phyloP scores from a whole-genome alignment of 2,888 invertebrate genomes.

The Argyresthia albistria region DNA sequence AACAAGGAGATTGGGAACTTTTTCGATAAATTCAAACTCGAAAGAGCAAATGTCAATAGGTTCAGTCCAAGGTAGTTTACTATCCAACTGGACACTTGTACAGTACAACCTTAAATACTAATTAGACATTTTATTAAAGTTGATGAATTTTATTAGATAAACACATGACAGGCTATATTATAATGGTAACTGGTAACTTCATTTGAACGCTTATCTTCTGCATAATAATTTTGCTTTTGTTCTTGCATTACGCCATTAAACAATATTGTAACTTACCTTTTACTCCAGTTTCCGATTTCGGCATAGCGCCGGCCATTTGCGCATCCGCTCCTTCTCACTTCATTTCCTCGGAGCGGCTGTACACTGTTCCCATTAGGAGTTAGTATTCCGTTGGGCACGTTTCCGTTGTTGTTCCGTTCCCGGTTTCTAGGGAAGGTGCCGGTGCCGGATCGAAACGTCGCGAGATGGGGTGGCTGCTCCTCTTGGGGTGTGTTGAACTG shows the following conservation, averaged over 20 bases:
- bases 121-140: too few species aligned
- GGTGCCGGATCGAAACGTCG: conserved; percentile 62
- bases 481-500: conserved; percentile 44
- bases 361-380: conserved; percentile 66
- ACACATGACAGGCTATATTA: too few species aligned
- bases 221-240: too few species aligned
- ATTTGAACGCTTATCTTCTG: too few species aligned
- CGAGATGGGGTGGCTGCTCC: conserved; percentile 54
- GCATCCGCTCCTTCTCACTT: conserved; percentile 65
- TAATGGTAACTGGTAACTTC: too few species aligned
- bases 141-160: too few species aligned
- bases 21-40: not conserved
- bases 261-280: conserved; percentile 47
- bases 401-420: conserved; percentile 59
- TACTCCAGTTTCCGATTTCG: conserved; percentile 73
- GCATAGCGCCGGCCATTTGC: conserved; percentile 71
- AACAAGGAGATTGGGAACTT: not conserved
- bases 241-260: not conserved
- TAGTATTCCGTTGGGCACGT: conserved; percentile 59
- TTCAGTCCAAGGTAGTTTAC: too few species aligned
- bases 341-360: conserved; percentile 64
- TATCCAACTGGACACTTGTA: too few species aligned
- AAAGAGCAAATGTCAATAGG: too few species aligned
- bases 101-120: too few species aligned
- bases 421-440: conserved; percentile 66